Base-by-base conservation (phyloP, 1,140 invertebrate genomes). In the Sycophila sp. region DNA sequence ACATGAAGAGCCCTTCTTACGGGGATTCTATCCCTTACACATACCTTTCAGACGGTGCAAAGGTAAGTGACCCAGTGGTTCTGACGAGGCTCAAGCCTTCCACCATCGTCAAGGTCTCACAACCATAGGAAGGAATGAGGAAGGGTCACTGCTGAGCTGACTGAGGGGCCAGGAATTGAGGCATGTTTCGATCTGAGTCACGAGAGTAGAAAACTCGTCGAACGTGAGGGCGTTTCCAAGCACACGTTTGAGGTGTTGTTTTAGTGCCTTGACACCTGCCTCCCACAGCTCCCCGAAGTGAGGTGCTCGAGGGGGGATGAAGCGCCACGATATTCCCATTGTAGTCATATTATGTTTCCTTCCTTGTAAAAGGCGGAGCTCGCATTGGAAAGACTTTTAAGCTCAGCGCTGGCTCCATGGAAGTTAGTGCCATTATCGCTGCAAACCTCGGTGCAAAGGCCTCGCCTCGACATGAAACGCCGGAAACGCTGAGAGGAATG, bases 171-270 rank as follows among this genome's bases (percentile, higher is more conserved):
- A 40, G 0, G 69, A 71, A 15, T 71, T 71, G 2, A 71, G 38
- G 11, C 49, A 58, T 22, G 69, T 30, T 42, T 71, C 69, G 6
- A 64, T 58, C 24, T 56, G 17, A n/a, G 45, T 53, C 2, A 70
- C 34, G 4, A 70, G 45, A 0, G 58, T 70, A 0, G 32, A 17
- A 4, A 70, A 40, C 19, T 71, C 69, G 3, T 63, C 51, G 22
- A 65, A 65, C 1, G 69, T 65, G 13, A 62, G 69, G 0, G 17
- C 19, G 1, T 22, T 22, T 0, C 4, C 4, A 0, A 71, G 15
- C 4, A 65, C 40, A 4, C 69, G 60, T n/a, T 26, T 51, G 1
- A 71, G 13, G 13, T 71, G 69, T 8, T 30, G 8, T 15, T 71
- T 64, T 17, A 65, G 30, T 47, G 6, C n/a, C n/a, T n/a, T n/a